Base-by-base conservation (phyloP, 1,140 invertebrate genomes). In the Meloidogyne exigua region DNA sequence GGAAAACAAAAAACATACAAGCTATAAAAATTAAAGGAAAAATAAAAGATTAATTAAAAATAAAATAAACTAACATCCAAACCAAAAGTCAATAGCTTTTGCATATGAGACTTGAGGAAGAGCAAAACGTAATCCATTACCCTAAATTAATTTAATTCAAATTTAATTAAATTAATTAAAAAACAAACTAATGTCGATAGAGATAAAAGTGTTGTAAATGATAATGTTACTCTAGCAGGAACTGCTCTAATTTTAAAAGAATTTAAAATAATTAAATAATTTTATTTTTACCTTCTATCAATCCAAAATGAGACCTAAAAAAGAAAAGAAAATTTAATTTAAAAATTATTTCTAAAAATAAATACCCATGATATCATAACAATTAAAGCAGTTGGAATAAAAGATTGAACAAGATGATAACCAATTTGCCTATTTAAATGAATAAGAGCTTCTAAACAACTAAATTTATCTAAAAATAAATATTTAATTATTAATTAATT, bases 391-490 rank as follows among this genome's bases (percentile, higher is more conserved):
- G 92, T 94, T 0, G 93, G 93, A 1, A 93, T 92, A 88, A 93
- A 95, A 0, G 92, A 93, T 86, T 94, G 93, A 76, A 94, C 93
- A 11, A 95, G 85, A 86, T 94, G 92, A 85, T 94, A 93, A 11
- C 92, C 93, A 32, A 94, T 93, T 87, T 93, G 92, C 23, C 93
- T 90, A 83, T 93, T 92, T 80, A 95, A 93, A 91, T 80, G 91
- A 83, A 94, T 92, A 85, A 92, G 92, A 0, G 92, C 90, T n/a
- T 89, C 89, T 11, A 91, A 84, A 77, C 91, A 91, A 78, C 90
- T 91, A 88, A 91, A 91, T 82, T 90, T 90, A 21, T 90, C 91
- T 91, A 83, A 10, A 87, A 76, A 25, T 10, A 71, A 23, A 66
- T 42, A 62, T 62, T 65, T 26, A 73, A 42, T 2, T 72, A 32